Evolutionary conservation across 53 echinoderm and acorn worm genomes (phyloP).

Genomic region (Antedon mediterranea): DNA sequence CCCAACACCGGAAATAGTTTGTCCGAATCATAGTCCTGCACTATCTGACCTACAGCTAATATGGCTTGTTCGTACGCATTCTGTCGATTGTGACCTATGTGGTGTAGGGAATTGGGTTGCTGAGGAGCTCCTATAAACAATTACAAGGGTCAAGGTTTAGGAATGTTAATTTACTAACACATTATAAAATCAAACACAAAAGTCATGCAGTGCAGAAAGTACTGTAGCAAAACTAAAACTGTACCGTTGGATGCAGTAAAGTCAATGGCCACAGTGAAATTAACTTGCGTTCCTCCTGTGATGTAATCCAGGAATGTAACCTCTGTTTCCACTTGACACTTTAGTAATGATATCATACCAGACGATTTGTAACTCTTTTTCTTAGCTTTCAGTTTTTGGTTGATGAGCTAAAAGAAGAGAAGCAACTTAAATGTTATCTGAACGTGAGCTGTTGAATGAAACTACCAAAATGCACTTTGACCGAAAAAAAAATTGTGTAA

Average conservation of each 20-base stretch:
- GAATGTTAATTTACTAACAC: no score
- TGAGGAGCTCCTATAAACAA: not conserved
- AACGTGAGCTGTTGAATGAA: no score
- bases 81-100: not conserved
- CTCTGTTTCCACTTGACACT: slow-evolving; percentile 44
- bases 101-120: not conserved
- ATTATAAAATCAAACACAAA: not conserved
- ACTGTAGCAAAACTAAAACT: not conserved
- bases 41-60: slow-evolving; percentile 2
- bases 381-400: slow-evolving; percentile 50
- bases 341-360: slow-evolving; percentile 41
- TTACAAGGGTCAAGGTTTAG: not conserved
- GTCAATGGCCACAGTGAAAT: slow-evolving; percentile 70
- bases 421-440: no score
- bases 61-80: not conserved
- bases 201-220: not conserved
- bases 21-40: slow-evolving; percentile 6
- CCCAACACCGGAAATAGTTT: slow-evolving; percentile 8
- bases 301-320: slow-evolving; percentile 77
- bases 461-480: no score
- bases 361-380: slow-evolving; percentile 79
- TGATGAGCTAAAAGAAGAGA: not conserved
- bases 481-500: no score
- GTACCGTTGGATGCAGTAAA: slow-evolving; percentile 96
- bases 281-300: slow-evolving; percentile 70